Evolutionary conservation across 2,888 invertebrate genomes (phyloP).

Genomic region (Neoascia interrupta): DNA sequence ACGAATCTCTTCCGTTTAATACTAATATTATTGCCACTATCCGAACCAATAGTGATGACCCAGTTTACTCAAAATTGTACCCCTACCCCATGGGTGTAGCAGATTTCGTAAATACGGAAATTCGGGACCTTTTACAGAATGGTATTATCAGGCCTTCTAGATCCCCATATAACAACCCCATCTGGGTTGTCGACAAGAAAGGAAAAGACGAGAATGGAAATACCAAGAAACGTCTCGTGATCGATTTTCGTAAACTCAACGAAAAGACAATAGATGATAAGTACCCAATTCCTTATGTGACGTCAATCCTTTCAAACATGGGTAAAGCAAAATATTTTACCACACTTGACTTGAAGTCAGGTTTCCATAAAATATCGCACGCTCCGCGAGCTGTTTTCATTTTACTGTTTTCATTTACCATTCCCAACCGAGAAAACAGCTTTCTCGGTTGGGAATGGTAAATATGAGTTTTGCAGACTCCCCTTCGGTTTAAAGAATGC

Average conservation of each 20-base stretch:
- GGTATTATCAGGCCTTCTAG: conserved; percentile 21
- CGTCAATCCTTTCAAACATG: conserved; percentile 17
- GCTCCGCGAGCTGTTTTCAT: not conserved
- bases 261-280: conserved; percentile 23
- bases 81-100: conserved; percentile 23
- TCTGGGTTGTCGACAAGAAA: conserved; percentile 26
- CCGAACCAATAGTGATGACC: too few relatives aligned
- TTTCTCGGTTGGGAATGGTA: conserved; percentile 8
- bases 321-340: conserved; percentile 17
- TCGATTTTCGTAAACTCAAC: conserved; percentile 28
- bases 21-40: too few relatives aligned
- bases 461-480: conserved; percentile 24
- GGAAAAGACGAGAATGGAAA: conserved; percentile 4
- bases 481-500: conserved; percentile 21
- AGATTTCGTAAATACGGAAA: conserved; percentile 37
- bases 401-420: too few relatives aligned
- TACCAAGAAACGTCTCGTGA: not conserved
- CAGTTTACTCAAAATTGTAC: too few relatives aligned
- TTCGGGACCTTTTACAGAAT: conserved; percentile 17
- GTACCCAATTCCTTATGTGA: conserved; percentile 8
- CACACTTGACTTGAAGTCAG: conserved; percentile 21
- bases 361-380: conserved; percentile 15
- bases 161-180: not conserved
- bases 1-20: too few relatives aligned
- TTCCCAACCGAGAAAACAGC: conserved; percentile 2